Evolutionary conservation across 2,113 vertebrate species (phyloP), one percentile per base, ranked within the genome.

Genomic region (Perccottus glenii): DNA sequence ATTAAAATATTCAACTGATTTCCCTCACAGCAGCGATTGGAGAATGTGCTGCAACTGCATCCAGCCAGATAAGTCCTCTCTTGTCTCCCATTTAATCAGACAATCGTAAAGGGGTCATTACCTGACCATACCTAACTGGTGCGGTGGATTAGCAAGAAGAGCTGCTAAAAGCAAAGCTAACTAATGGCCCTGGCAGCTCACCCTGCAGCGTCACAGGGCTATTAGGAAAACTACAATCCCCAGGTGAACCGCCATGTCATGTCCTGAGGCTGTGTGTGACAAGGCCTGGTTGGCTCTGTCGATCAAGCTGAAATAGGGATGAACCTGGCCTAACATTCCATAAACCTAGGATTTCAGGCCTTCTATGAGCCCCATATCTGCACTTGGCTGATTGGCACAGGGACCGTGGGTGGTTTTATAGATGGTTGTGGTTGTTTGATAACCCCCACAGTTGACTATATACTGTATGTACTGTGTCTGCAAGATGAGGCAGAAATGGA

Each of bases 181-280:
- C 83, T 82, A 86, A 81, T 86, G 83, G 82, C 70, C 75, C 60
- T 62, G 77, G 64, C 77, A 80, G 81, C 70, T 74, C 67, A 36
- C 61, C 61, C 75, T 72, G 75, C 78, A 77, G 74, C 87, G 80
- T 75, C 85, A 83, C 67, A 68, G 59, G 78, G 84, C 84, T 87
- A 86, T 89, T 89, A 90, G 82, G 84, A 85, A 81, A 86, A 86
- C 87, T 85, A 85, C 85, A 88, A 89, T 86, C 80, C 88, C 88
- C 85, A 73, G 76, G 84, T 89, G 89, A 85, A 83, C 81, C 68
- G 80, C 73, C 19, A 51, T 86, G 83, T 85, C 78, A 85, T 81
- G 81, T 87, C 86, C 87, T 42, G 7, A 80, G 87, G 87, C 85
- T 64, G 66, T 75, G 66, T 85, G 83, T 86, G 87, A 87, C 85